Percentiles rank a stretch among this genome's conserved stretches.
Evolutionary conservation across 2,888 invertebrate species (phyloP).

Genomic region (Muschampia plurimacula): DNA sequence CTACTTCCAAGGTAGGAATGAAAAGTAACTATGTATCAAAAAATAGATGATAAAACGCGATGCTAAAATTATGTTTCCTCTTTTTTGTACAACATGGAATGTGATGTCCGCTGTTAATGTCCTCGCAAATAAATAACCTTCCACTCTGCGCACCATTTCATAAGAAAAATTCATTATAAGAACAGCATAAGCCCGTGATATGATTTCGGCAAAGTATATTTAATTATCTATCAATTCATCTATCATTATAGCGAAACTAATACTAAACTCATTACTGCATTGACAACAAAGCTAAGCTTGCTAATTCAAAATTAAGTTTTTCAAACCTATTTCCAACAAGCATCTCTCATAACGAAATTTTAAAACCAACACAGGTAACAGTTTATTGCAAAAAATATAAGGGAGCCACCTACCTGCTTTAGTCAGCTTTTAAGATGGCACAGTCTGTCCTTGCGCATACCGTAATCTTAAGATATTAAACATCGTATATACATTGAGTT

Average conservation of each 20-base stretch:
- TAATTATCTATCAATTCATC: constrained; percentile 47
- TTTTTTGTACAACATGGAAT: constrained; percentile 77
- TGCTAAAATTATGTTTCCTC: constrained; percentile 30
- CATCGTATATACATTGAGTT: constrained; percentile 37
- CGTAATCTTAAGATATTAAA: constrained; percentile 36
- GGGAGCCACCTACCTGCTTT: constrained; percentile 35
- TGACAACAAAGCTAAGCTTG: constrained; percentile 28
- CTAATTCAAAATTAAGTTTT: constrained; percentile 23
- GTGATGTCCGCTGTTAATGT: constrained; percentile 68
- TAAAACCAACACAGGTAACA: constrained; percentile 18
- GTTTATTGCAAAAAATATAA: constrained; percentile 27
- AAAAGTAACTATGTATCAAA: constrained; percentile 38
- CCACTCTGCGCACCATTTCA: constrained; percentile 64
- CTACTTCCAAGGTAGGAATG: constrained; percentile 52
- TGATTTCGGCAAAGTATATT: constrained; percentile 44
- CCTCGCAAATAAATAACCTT: constrained; percentile 55
- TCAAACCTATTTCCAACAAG: constrained; percentile 31
- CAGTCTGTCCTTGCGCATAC: constrained; percentile 33
- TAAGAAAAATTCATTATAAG: constrained; percentile 47
- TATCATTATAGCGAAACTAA: constrained; percentile 21
- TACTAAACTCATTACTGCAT: constrained; percentile 14
- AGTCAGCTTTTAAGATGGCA: constrained; percentile 38
- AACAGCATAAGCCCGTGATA: constrained; percentile 43
- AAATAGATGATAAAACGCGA: constrained; percentile 37
- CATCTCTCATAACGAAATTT: not conserved